Evolutionary conservation across 2,113 vertebrate genomes (phyloP).

Genomic region (Melospiza georgiana): DNA sequence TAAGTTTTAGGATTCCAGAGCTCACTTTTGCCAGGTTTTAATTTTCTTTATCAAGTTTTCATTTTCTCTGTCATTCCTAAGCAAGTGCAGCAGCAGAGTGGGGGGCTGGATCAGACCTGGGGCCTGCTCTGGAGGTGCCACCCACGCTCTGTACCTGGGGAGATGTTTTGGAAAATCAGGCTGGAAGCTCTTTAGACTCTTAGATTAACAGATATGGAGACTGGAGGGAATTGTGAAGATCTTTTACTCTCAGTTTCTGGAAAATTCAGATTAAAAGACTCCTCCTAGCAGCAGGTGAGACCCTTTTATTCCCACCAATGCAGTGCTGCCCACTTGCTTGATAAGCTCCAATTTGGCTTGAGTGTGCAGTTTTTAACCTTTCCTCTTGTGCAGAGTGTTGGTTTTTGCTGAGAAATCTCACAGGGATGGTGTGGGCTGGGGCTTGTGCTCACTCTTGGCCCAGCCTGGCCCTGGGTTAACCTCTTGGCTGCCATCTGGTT

Average conservation of each 20-base stretch:
- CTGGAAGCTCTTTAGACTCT: not conserved
- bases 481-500: not conserved
- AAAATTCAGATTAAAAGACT: not conserved
- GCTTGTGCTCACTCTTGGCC: constrained; percentile 3
- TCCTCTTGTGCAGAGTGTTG: not conserved
- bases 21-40: constrained; percentile 23
- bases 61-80: not conserved
- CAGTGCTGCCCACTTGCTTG: not conserved
- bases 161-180: not conserved
- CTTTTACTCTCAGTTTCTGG: not conserved
- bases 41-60: constrained; percentile 12
- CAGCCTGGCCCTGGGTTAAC: constrained; percentile 17
- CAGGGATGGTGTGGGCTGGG: not conserved
- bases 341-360: not conserved
- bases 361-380: not conserved
- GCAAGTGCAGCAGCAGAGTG: not conserved
- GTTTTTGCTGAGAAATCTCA: not conserved
- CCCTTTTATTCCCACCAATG: not conserved
- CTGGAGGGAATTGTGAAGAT: not conserved
- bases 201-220: not conserved
- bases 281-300: not conserved
- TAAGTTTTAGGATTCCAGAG: constrained; percentile 26
- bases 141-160: not conserved
- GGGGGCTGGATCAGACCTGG: not conserved
- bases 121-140: not conserved